Conservation (phyloP, 2,888 invertebrate species). For the Myopa testacea region DNA sequence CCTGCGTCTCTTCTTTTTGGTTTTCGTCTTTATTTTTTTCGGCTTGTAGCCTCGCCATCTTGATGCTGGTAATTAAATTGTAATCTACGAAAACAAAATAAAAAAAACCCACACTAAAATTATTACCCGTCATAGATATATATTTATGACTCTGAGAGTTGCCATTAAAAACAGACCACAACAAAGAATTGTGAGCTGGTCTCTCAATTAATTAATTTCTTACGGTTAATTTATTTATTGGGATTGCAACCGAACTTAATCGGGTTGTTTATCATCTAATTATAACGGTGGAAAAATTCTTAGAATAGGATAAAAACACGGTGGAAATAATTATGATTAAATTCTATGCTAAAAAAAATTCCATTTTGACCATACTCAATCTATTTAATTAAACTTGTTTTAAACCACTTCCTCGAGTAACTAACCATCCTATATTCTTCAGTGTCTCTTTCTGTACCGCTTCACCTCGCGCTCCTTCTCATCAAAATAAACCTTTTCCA, state of each 20-base stretch:
- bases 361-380: no score
- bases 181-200: background rate
- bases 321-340: no score
- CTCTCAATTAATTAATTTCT: background rate
- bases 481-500: background rate
- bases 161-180: background rate
- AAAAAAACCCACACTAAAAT: slow-evolving; percentile 26
- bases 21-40: background rate
- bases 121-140: slow-evolving; percentile 42
- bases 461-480: background rate
- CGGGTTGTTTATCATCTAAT: no score
- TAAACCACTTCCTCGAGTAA: no score
- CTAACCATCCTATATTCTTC: no score
- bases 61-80: slow-evolving; percentile 43
- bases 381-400: no score
- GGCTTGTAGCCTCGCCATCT: background rate
- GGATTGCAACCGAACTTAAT: background rate
- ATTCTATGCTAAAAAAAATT: no score
- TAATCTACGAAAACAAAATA: slow-evolving; percentile 29
- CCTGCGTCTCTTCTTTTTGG: background rate
- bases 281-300: background rate
- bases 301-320: no score
- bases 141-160: slow-evolving; percentile 37
- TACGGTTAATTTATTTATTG: background rate
- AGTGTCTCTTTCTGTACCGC: background rate